Conservation (phyloP, 2,888 invertebrate species). For the Drosophila yooni region DNA sequence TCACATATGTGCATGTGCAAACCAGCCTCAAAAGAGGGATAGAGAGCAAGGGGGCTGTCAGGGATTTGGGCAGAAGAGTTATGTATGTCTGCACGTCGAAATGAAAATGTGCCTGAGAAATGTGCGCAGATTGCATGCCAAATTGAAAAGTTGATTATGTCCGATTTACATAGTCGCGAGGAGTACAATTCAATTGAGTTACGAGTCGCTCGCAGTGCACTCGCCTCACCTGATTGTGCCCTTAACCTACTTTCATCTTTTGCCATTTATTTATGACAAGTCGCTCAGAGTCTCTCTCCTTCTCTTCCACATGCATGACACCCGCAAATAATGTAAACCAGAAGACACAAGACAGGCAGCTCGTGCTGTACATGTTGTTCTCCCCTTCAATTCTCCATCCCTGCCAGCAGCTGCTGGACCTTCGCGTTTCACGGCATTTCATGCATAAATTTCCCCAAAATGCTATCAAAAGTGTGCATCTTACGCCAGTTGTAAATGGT, state of each 20-base stretch:
- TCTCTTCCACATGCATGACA: constrained; percentile 55
- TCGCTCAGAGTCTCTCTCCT: constrained; percentile 19
- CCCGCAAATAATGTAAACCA: constrained; percentile 63
- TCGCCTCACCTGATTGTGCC: constrained; percentile 52
- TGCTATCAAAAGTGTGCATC: constrained; percentile 72
- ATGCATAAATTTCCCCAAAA: constrained; percentile 64
- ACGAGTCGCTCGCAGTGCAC: constrained; percentile 19
- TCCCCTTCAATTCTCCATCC: constrained; percentile 41
- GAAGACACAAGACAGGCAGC: constrained; percentile 51
- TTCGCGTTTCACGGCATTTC: constrained; percentile 32
- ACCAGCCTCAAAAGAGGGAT: constrained; percentile 27
- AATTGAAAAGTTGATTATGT: constrained; percentile 74
- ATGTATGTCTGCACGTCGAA: constrained; percentile 63
- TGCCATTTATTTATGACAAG: constrained; percentile 69
- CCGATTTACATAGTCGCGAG: constrained; percentile 68
- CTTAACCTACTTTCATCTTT: constrained; percentile 63
- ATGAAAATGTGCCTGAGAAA: constrained; percentile 63
- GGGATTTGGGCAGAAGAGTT: constrained; percentile 42
- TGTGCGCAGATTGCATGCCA: constrained; percentile 68
- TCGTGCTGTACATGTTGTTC: constrained; percentile 78
- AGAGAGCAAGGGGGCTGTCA: not conserved
- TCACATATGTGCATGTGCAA: constrained; percentile 60
- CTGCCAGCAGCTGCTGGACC: constrained; percentile 15
- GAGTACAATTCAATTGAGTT: constrained; percentile 68
- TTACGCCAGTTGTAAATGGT: constrained; percentile 63